A percentile compares a stretch with the other conserved stretches of the same genome.
phyloP scores from a whole-genome alignment of 2,888 invertebrate genomes.

The Aphidius colemani region DNA sequence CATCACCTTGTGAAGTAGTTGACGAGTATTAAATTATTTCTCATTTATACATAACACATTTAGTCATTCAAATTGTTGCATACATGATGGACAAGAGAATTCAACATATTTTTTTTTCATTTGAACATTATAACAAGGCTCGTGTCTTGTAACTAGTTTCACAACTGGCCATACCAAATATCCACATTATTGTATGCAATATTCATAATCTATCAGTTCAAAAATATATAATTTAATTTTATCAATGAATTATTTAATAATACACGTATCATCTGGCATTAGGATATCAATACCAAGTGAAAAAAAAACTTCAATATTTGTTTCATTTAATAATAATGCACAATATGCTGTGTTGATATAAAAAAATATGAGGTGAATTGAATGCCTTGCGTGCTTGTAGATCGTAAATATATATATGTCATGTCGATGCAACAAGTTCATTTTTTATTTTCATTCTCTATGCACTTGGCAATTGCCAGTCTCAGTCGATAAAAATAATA shows the following conservation, averaged over 20 bases:
- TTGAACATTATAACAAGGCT: constrained; percentile 29
- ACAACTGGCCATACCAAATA: not conserved
- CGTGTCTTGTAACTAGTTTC: constrained; percentile 29
- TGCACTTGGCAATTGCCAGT: constrained; percentile 10
- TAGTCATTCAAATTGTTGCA: constrained; percentile 26
- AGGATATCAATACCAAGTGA: too few relatives aligned
- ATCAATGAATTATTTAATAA: not conserved
- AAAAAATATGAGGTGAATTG: too few relatives aligned
- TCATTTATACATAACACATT: not conserved
- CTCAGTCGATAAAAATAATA: not conserved
- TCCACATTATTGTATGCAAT: too few relatives aligned
- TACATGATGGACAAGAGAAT: constrained; percentile 17
- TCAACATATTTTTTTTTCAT: constrained; percentile 18
- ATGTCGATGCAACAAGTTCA: constrained; percentile 55
- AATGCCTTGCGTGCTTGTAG: too few relatives aligned
- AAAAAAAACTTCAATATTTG: not conserved
- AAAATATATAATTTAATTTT: too few relatives aligned
- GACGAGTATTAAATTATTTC: constrained; percentile 2
- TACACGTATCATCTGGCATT: not conserved
- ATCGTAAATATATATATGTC: constrained; percentile 10
- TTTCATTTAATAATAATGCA: not conserved
- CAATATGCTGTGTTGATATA: not conserved
- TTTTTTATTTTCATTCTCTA: constrained; percentile 25
- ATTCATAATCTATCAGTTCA: too few relatives aligned
- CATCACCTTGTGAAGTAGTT: constrained; percentile 33